A percentile compares a stretch with the other conserved stretches of the same genome.
Evolutionary conservation across 1,140 invertebrate species (phyloP).

Genomic region (Scaptodrosophila lebanonensis): DNA sequence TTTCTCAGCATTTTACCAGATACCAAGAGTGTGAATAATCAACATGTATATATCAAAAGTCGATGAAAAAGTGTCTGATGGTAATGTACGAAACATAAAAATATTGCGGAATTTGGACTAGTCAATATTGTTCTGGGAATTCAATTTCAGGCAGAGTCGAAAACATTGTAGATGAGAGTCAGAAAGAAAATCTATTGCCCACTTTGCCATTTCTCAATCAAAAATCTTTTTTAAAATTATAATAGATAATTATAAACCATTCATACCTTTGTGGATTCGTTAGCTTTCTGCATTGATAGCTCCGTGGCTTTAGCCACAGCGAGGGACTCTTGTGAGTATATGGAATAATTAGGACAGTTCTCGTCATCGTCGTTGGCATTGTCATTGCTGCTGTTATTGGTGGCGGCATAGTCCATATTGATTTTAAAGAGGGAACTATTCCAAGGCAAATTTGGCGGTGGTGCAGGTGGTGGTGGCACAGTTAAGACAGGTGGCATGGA

Average conservation of each 20-base stretch:
- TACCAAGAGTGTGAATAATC: too few relatives aligned
- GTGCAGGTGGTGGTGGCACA: slow-evolving; percentile 65
- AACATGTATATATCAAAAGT: too few relatives aligned
- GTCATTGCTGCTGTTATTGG: slow-evolving; percentile 51
- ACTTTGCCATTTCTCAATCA: slow-evolving; percentile 22
- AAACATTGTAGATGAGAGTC: too few relatives aligned
- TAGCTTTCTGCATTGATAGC: slow-evolving; percentile 32
- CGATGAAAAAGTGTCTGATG: too few relatives aligned
- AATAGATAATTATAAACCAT: too few relatives aligned
- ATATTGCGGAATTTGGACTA: too few relatives aligned
- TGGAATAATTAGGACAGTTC: slow-evolving; percentile 89
- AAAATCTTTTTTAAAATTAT: neutral
- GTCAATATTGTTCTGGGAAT: too few relatives aligned
- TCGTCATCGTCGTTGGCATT: slow-evolving; percentile 81
- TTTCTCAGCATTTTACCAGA: too few relatives aligned
- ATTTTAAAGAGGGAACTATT: slow-evolving; percentile 62
- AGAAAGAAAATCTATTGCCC: too few relatives aligned
- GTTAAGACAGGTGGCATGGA: slow-evolving; percentile 41
- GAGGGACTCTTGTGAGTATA: slow-evolving; percentile 88
- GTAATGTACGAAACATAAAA: too few relatives aligned
- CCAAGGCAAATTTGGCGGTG: slow-evolving; percentile 51
- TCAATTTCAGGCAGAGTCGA: too few relatives aligned
- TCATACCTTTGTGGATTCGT: slow-evolving; percentile 58
- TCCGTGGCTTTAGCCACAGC: slow-evolving; percentile 82
- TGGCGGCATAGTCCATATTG: slow-evolving; percentile 38